Base-by-base conservation (phyloP, 2,113 vertebrate species). In the Zosterops pallidus region DNA sequence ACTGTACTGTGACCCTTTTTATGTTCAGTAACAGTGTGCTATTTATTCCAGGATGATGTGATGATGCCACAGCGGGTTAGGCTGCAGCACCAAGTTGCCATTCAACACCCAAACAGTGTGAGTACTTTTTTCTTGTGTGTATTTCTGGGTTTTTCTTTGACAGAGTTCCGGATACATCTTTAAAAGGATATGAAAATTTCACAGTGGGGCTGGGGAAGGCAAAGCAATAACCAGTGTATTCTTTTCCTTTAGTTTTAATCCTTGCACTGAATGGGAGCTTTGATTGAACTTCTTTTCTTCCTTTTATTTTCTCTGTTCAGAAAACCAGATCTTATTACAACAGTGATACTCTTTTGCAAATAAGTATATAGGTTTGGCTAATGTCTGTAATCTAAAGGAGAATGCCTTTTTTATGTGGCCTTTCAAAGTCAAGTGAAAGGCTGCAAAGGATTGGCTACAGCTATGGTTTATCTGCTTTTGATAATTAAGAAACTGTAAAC, bases 31-130 rank as follows among this genome's bases (percentile, higher is more conserved):
- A 96, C 91, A 63, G 57, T 86, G 90, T 97, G 83, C 57, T 91
- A 16, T 97, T 95, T 95, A 47, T 97, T 94, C 17, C 96, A 99
- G 99, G 99, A 99, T 86, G 99, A 99, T 49, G 97, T 99, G 85
- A 99, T 99, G 99, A 98, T 98, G 97, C 98, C 99, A 9, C 98
- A 98, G 97, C 98, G 99, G 93, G 98, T 99, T 77, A 97, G 98
- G 53, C 96, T 99, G 75, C 99, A 99, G 85, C 96, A 98, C 22
- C 91, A 99, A 67, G 97, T 97, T 9, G 98, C 98, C 56, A 26
- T 97, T 64, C 96, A 89, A 50, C 98, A 98, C 86, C 98, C 98
- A n/a, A 95, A 95, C 25, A 98, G 98, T 57, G 99, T 99, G 96
- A 99, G 99, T 98, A 93, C 88, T 83, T 96, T 35, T 77, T 74